Percentiles rank a stretch among this genome's conserved stretches.
Conservation (phyloP, 1,140 invertebrate genomes). For the Dermatophagoides farinae region DNA sequence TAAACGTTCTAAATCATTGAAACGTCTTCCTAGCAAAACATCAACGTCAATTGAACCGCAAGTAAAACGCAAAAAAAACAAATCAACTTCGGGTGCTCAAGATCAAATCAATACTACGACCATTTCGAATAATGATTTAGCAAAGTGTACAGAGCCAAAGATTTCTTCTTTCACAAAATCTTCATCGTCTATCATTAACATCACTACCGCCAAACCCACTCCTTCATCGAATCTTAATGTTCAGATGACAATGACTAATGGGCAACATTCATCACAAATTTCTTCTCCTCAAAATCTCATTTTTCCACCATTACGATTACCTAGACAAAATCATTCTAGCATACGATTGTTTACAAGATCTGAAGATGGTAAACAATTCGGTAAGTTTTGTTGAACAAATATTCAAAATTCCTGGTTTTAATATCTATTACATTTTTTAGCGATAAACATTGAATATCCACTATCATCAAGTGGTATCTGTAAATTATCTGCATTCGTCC, state of each 20-base stretch:
- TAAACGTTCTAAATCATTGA: neutral
- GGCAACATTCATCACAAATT: too few species aligned
- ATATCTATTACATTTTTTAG: neutral
- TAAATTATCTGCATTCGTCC: neutral
- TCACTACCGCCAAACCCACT: too few species aligned
- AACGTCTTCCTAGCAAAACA: neutral
- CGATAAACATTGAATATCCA: conserved; percentile 25
- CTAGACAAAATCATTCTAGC: neutral
- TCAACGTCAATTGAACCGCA: neutral
- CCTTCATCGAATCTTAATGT: too few species aligned
- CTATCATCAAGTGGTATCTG: conserved; percentile 12
- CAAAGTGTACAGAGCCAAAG: too few species aligned
- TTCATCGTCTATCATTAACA: too few species aligned
- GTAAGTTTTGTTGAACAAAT: neutral
- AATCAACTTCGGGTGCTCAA: too few species aligned
- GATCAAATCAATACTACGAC: too few species aligned
- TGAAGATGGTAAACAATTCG: neutral
- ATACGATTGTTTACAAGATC: neutral
- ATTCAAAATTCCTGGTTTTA: neutral
- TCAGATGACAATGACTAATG: too few species aligned
- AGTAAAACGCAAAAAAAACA: neutral
- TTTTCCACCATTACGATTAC: neutral
- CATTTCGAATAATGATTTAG: too few species aligned
- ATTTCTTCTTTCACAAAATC: too few species aligned
- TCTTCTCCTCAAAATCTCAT: neutral